Evolutionary conservation across 2,888 invertebrate genomes (phyloP).

Genomic region (Iselma pallidipennis): DNA sequence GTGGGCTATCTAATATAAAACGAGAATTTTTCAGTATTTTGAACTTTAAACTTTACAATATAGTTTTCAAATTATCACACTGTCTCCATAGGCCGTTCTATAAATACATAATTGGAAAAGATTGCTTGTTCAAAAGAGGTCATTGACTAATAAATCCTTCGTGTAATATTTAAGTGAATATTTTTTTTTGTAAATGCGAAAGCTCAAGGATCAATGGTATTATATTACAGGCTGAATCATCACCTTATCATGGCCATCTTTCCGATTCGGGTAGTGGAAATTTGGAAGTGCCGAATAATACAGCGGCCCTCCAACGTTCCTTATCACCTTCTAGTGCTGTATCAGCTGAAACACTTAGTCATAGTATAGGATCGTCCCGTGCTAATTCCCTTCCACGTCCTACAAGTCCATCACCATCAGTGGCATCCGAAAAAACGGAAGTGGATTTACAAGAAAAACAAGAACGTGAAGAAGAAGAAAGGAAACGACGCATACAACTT

Average conservation of each 20-base stretch:
- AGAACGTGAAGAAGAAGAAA: constrained; percentile 94
- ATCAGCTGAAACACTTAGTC: constrained; percentile 64
- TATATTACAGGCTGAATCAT: constrained; percentile 48
- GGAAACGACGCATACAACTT: constrained; percentile 91
- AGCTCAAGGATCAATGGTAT: too few species aligned
- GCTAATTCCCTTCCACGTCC: constrained; percentile 75
- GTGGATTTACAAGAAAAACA: constrained; percentile 87
- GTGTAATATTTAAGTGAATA: background rate
- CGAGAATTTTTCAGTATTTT: background rate
- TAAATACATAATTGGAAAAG: too few species aligned
- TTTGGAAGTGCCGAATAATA: constrained; percentile 56
- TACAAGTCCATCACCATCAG: constrained; percentile 89
- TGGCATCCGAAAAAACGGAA: constrained; percentile 88
- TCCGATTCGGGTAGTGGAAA: constrained; percentile 51
- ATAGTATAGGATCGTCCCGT: constrained; percentile 64
- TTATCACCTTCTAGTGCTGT: constrained; percentile 65
- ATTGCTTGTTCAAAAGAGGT: too few species aligned
- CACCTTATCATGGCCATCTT: constrained; percentile 53
- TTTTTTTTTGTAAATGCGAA: background rate
- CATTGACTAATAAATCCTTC: background rate
- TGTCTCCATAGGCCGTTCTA: too few species aligned
- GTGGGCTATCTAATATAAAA: background rate
- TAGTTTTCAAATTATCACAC: background rate
- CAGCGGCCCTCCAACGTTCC: constrained; percentile 54
- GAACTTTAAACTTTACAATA: constrained; percentile 14